These are phyloP conservation scores for Mesorhabditis belari DNA, from an alignment of 2,888 invertebrate genomes.

Conservation along the genomic window DNA sequence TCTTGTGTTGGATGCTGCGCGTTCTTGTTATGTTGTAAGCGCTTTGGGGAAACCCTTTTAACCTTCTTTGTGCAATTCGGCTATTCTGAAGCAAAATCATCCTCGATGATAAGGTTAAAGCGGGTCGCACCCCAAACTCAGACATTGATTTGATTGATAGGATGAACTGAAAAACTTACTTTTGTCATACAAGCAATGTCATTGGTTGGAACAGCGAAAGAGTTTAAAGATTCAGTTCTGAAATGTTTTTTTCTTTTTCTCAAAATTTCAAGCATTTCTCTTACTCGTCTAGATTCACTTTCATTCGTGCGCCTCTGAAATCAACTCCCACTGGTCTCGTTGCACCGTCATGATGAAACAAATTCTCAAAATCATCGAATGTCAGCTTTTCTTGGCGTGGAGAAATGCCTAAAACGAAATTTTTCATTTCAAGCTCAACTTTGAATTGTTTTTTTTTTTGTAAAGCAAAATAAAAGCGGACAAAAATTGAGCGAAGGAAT, in stretches of 20 bases:
- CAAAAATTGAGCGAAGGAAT: too few relatives aligned
- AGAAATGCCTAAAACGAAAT: constrained; percentile 21
- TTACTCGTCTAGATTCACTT: constrained; percentile 41
- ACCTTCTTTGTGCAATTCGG: too few relatives aligned
- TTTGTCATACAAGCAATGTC: constrained; percentile 3
- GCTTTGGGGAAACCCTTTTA: too few relatives aligned
- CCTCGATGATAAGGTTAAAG: too few relatives aligned
- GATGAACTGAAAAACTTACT: constrained; percentile 4
- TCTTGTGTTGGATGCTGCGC: too few relatives aligned
- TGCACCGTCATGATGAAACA: constrained; percentile 42
- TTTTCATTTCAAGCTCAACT: too few relatives aligned
- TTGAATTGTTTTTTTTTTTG: too few relatives aligned
- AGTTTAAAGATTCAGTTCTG: constrained; percentile 49
- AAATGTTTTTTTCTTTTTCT: constrained; percentile 5
- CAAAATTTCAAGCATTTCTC: background rate
- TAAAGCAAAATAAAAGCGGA: too few relatives aligned
- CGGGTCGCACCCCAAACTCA: too few relatives aligned
- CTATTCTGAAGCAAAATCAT: too few relatives aligned
- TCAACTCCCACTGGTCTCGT: constrained; percentile 48
- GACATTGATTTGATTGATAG: too few relatives aligned
- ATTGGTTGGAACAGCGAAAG: constrained; percentile 41
- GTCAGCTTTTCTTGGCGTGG: constrained; percentile 30
- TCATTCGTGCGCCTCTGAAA: constrained; percentile 40
- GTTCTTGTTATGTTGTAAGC: too few relatives aligned
- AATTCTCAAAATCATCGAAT: constrained; percentile 45